phyloP scores from a whole-genome alignment of 2,113 vertebrate genomes.

The Heptranchias perlo region DNA sequence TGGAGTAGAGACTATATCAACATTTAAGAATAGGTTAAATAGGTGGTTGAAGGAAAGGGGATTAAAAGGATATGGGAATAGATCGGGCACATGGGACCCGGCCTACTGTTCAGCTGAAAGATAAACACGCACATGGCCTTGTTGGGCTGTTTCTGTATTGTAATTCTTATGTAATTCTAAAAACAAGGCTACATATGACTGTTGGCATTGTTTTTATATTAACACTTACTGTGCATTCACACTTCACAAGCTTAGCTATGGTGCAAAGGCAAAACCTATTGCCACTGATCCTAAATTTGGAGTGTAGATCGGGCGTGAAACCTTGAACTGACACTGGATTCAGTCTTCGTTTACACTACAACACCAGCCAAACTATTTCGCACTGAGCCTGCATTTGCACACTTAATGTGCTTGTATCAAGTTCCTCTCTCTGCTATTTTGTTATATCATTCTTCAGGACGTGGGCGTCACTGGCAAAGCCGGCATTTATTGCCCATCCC shows the following conservation, averaged over 20 bases:
- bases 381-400: background rate
- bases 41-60: background rate
- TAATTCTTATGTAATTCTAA: no score
- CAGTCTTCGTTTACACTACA: background rate
- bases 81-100: background rate
- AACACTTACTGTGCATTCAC: background rate
- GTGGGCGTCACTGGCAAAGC: no score
- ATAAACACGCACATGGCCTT: background rate
- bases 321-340: background rate
- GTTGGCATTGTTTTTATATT: background rate
- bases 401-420: background rate
- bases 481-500: no score
- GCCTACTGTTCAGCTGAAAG: background rate
- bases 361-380: background rate
- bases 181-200: background rate
- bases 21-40: background rate
- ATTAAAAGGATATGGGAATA: background rate
- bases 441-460: no score
- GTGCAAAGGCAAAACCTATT: no score
- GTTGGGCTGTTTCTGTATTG: background rate
- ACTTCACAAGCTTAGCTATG: no score
- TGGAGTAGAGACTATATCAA: background rate
- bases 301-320: background rate
- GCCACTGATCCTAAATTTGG: background rate
- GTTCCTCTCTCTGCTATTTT: background rate